phyloP scores from a whole-genome alignment of 2,113 vertebrate genomes.

The Eonycteris spelaea region DNA sequence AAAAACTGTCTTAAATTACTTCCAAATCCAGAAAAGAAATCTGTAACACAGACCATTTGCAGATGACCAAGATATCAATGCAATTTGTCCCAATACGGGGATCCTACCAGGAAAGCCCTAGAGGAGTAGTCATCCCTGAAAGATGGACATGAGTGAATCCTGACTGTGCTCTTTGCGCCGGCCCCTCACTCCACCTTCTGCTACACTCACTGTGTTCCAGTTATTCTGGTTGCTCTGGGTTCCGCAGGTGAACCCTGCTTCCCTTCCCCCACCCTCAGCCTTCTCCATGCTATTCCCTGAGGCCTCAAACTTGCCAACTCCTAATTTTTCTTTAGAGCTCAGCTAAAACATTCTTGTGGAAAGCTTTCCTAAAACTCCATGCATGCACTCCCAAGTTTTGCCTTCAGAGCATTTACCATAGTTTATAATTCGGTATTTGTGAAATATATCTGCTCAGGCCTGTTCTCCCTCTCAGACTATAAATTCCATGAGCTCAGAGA shows the following conservation, averaged over 20 bases:
- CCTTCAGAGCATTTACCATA: not conserved
- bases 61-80: not conserved
- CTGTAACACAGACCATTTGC: not conserved
- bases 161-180: not conserved
- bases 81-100: not conserved
- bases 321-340: not conserved
- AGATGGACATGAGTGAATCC: not conserved
- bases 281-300: not conserved
- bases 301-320: not conserved
- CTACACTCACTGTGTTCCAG: not conserved
- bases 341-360: not conserved
- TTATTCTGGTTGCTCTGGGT: not conserved
- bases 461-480: not conserved
- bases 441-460: not conserved
- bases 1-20: not conserved
- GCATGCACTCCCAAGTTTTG: not conserved
- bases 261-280: not conserved
- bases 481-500: not conserved
- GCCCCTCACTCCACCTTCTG: not conserved
- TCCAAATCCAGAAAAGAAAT: conserved; percentile 6
- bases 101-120: not conserved
- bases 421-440: not conserved
- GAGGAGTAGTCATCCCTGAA: not conserved
- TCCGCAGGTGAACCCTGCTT: not conserved
- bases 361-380: not conserved